These are phyloP conservation scores for Mesoligia furuncula DNA, from an alignment of 2,888 invertebrate genomes.

Conservation along the genomic window DNA sequence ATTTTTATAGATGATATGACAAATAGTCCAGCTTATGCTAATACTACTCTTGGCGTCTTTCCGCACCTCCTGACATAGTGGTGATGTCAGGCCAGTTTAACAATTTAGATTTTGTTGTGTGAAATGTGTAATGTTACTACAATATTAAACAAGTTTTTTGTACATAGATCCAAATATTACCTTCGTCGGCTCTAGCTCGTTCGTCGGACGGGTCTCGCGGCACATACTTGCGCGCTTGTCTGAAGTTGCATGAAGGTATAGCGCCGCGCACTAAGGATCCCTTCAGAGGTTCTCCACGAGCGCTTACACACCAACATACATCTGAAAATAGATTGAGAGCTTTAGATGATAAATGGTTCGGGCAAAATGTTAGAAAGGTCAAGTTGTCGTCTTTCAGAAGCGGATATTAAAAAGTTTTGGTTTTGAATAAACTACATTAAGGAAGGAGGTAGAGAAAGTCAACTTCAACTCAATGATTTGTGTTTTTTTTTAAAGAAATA, in stretches of 20 bases:
- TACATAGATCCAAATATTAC: conserved; percentile 70
- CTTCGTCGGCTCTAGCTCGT: conserved; percentile 88
- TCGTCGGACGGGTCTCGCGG: conserved; percentile 82
- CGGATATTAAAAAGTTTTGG: neutral
- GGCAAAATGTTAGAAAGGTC: neutral
- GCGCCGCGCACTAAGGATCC: conserved; percentile 94
- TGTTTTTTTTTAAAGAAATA: neutral
- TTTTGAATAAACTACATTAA: neutral
- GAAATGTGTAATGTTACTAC: too few relatives aligned
- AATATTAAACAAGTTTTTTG: too few relatives aligned
- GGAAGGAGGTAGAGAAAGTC: neutral
- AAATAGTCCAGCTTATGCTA: neutral
- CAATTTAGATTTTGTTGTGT: neutral
- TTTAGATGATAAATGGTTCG: neutral
- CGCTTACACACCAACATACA: conserved; percentile 97
- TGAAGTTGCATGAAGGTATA: conserved; percentile 94
- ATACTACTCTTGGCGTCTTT: neutral
- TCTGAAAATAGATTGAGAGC: conserved; percentile 84
- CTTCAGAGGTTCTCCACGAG: conserved; percentile 94
- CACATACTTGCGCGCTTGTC: conserved; percentile 92
- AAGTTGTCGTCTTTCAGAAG: neutral
- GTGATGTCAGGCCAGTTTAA: neutral
- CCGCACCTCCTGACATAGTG: neutral
- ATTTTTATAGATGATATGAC: neutral
- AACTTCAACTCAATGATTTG: neutral